Evolutionary conservation across 2,888 invertebrate genomes (phyloP), one percentile per base, ranked within the genome.

Genomic region (Sussaba pulchella): DNA sequence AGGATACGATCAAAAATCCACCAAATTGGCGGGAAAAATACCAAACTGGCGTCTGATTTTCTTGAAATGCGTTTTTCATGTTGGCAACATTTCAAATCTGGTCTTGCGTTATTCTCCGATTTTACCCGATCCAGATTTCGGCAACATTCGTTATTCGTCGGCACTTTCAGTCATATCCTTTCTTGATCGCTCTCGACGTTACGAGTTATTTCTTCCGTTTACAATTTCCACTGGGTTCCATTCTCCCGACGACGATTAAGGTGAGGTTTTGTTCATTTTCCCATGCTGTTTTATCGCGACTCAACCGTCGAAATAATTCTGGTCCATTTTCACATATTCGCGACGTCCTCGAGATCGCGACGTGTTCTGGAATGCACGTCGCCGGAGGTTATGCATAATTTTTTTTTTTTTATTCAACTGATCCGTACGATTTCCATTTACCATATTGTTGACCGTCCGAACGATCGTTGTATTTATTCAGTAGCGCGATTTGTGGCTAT

Each of bases 371-470:
- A 45, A 41, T 39, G 61, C 52, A 61, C 61, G 72, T 72, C 47
- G 54, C 31, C 57, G 26, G 61, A 81, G 81, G 81, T 81, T 81
- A 81, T 77, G 69, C 77, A 69, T 57, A 63, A 73, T 73, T 77
- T 77, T 57, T 69, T 31, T 31, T 31, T 36, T 57, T 31, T 14
- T 17, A 57, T 9, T 6, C 31, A n/a, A n/a, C n/a, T n/a, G n/a
- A n/a, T 57, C 17, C 9, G 14, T 57, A 26, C 57, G 10, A 31
- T 57, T 57, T 57, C 14, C 52, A 21, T 67, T 67, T 75, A 61
- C 79, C 79, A 80, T 80, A 80, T 80, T 80, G 79, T 67, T 66
- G 69, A 69, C 14, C 36, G 39, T 9, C 31, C 17, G 24, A 52
- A 66, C 17, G 36, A 12, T 50, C 14, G 24, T 50, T 59, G 75